Base-by-base conservation (phyloP, 2,797 vertebrate genomes). In the Brachyalestes nurse region DNA sequence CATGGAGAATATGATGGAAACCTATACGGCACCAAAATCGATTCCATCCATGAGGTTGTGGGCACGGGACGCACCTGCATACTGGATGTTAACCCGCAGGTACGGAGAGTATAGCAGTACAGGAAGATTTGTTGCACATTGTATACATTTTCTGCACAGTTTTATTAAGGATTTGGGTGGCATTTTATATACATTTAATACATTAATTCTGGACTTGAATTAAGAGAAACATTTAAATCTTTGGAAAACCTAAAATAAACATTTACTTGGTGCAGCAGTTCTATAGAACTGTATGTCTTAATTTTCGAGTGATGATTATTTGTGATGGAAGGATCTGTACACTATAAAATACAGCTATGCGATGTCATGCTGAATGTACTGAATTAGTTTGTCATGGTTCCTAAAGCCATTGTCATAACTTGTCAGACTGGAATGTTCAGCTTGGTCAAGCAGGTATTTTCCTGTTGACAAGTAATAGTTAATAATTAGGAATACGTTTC, bases 21-120 rank as follows among this genome's bases (percentile, higher is more conserved):
- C 91, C 96, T 99, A 77, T 99, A 99, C 12, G 98, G 98, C 86
- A 99, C 98, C 80, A 99, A 97, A 92, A 99, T 99, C 0, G 95
- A 98, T 91, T 99, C 98, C 4, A 99, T 99, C 85, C 96, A 97
- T 55, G 96, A 98, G 90, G 97, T 99, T 87, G 96, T 98, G 86
- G 84, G 93, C 23, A 92, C 96, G 0, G 95, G 97, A 69, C 91
- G 97, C 45, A 99, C 97, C 38, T 99, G 98, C 90, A 99, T 99
- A 90, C 94, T 99, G 85, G 98, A 99, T 0, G 96, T 99, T 83
- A 99, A 99, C 91, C 98, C 98, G 72, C 98, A 99, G 95, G 98
- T 98, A 5, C 79, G 84, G 90, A 40, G 8, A 21, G 7, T 57
- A 25, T 28, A 10, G 23, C 47, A 51, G 13, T 4, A 51, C 13